phyloP scores from a whole-genome alignment of 2,113 vertebrate genomes.

The Galemys pyrenaicus region DNA sequence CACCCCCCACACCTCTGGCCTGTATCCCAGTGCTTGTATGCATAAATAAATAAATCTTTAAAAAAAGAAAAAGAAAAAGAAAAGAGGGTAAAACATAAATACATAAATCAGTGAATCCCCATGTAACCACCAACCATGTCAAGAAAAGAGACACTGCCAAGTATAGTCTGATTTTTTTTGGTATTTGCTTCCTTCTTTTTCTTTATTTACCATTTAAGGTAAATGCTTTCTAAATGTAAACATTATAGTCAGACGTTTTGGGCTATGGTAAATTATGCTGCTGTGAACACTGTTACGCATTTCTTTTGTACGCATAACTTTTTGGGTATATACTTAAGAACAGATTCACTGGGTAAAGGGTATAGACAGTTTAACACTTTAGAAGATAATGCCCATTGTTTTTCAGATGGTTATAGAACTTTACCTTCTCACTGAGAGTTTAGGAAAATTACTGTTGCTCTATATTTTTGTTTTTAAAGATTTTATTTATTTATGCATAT shows the following conservation, averaged over 20 bases:
- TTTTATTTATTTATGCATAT: not conserved
- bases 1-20: too few relatives aligned
- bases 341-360: not conserved
- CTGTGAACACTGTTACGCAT: not conserved
- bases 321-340: not conserved
- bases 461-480: not conserved
- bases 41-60: too few relatives aligned
- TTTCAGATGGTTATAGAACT: not conserved
- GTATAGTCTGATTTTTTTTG: not conserved
- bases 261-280: not conserved
- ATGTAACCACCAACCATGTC: not conserved
- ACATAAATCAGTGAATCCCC: not conserved
- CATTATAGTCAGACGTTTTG: not conserved
- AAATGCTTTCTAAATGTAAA: not conserved
- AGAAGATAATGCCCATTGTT: not conserved
- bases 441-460: not conserved
- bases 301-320: not conserved
- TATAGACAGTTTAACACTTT: not conserved
- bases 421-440: not conserved
- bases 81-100: not conserved
- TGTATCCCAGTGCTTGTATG: too few relatives aligned
- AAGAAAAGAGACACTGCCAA: not conserved
- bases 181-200: not conserved
- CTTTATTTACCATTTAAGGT: not conserved
- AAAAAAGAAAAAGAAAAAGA: too few relatives aligned